phyloP scores from a whole-genome alignment of 1,140 invertebrate genomes.

The Micrasema longulum region DNA sequence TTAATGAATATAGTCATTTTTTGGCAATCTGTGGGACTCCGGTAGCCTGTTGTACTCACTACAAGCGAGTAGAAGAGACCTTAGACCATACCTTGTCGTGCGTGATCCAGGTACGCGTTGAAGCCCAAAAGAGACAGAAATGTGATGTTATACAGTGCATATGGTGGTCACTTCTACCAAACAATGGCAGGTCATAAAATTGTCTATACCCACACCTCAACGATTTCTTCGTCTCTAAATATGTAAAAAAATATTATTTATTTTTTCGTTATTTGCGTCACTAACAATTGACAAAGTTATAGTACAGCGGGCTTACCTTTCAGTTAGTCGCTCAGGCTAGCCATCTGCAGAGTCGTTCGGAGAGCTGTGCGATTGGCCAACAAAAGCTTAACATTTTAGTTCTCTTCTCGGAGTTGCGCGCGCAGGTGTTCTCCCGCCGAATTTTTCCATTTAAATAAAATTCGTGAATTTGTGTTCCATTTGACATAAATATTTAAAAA shows the following conservation, averaged over 20 bases:
- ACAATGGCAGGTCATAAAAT: not conserved
- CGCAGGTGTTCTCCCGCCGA: constrained; percentile 1
- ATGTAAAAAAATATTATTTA: not conserved
- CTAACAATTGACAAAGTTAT: not conserved
- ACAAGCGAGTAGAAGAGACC: too few relatives aligned
- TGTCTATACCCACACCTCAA: not conserved
- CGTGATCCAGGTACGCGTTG: too few relatives aligned
- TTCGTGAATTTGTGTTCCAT: constrained; percentile 1
- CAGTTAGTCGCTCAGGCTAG: not conserved
- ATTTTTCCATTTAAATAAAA: not conserved
- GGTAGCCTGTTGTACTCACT: too few relatives aligned
- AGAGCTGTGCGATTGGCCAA: not conserved
- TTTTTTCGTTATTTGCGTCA: not conserved
- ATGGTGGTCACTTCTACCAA: too few relatives aligned
- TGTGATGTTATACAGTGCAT: not conserved
- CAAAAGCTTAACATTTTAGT: not conserved
- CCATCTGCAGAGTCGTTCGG: constrained; percentile 32
- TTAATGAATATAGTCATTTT: too few relatives aligned
- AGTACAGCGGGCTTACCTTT: not conserved
- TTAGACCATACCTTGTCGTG: too few relatives aligned
- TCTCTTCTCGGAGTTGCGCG: constrained; percentile 20
- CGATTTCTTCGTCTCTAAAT: not conserved
- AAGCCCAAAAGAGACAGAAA: not conserved
- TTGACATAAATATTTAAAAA: constrained; percentile 2
- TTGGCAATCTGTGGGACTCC: too few relatives aligned